Conservation (phyloP, 2,797 vertebrate species). For the Rousettus madagascariensis region DNA sequence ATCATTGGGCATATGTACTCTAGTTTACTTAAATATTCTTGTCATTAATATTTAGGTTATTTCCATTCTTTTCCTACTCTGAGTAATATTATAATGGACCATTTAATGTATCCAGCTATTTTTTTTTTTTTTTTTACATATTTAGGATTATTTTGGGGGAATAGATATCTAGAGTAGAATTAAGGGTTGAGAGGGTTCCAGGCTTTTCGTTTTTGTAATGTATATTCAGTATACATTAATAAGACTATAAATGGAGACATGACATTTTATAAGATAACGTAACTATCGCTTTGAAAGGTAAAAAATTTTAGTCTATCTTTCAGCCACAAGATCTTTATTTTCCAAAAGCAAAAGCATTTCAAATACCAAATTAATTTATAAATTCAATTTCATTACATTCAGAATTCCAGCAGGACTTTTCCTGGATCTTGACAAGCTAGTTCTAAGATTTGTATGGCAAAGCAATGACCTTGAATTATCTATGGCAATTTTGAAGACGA, state of each 20-base stretch:
- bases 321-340: background rate
- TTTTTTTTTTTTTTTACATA: background rate
- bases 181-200: background rate
- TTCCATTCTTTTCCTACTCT: background rate
- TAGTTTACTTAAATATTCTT: background rate
- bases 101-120: background rate
- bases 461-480: background rate
- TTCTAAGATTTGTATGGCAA: background rate
- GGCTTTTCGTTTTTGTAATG: background rate
- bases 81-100: background rate
- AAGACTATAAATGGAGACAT: background rate
- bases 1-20: background rate
- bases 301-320: background rate
- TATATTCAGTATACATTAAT: background rate
- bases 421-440: background rate
- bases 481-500: background rate
- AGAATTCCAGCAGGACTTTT: slow-evolving; percentile 25
- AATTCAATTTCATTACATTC: background rate
- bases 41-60: background rate
- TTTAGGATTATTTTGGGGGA: background rate
- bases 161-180: background rate
- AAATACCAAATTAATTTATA: slow-evolving; percentile 21
- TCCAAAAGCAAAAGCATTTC: background rate
- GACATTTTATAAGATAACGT: background rate
- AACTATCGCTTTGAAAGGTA: background rate